phyloP scores from a whole-genome alignment of 2,113 vertebrate species.

The Suricata suricatta region DNA sequence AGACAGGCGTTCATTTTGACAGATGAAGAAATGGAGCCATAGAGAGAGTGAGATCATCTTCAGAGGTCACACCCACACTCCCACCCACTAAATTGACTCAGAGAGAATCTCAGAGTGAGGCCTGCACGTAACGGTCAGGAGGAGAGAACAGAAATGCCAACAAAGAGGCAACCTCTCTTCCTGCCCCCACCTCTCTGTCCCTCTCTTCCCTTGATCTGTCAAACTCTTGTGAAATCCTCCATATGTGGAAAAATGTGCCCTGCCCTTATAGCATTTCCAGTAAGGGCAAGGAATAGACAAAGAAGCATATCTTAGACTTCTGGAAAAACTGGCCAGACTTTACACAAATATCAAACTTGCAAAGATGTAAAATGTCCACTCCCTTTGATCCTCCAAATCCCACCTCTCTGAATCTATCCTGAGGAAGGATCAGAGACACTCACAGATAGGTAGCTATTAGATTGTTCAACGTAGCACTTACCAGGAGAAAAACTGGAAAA shows the following conservation, averaged over 20 bases:
- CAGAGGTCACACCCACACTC: not conserved
- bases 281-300: not conserved
- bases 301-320: not conserved
- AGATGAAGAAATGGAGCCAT: not conserved
- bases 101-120: not conserved
- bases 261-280: not conserved
- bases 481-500: not conserved
- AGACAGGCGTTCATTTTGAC: not conserved
- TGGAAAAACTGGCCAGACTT: not conserved
- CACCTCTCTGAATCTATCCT: not conserved
- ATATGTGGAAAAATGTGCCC: not conserved
- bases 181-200: not conserved
- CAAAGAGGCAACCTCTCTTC: not conserved
- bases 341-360: not conserved
- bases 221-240: not conserved
- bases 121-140: not conserved
- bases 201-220: not conserved
- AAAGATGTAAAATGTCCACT: not conserved
- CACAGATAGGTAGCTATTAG: not conserved
- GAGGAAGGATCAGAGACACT: not conserved
- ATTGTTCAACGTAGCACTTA: not conserved
- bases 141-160: not conserved
- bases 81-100: not conserved
- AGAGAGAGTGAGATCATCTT: not conserved
- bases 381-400: not conserved